Percentiles rank a stretch among this genome's conserved stretches.
These are phyloP conservation scores for Nipponia nippon DNA, from an alignment of 2,113 vertebrate genomes.

Conservation along the genomic window DNA sequence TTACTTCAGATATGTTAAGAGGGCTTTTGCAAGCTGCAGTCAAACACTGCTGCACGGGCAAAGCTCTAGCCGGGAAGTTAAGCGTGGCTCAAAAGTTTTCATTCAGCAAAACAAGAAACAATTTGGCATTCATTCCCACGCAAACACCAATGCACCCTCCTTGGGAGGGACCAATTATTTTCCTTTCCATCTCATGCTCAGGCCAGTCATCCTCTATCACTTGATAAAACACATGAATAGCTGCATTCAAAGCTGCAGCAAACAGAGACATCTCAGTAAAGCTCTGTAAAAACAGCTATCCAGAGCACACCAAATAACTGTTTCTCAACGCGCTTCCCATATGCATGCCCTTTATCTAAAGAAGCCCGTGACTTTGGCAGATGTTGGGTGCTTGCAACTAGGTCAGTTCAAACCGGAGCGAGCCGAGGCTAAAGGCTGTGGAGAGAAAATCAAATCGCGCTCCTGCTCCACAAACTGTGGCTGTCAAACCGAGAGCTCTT, in stretches of 20 bases:
- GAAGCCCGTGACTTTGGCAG: conserved; percentile 21
- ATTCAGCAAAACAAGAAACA: conserved; percentile 38
- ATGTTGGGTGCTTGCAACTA: conserved; percentile 53
- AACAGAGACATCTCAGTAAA: conserved; percentile 16
- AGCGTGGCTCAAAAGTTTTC: neutral
- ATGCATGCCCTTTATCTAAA: neutral
- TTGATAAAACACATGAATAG: conserved; percentile 27
- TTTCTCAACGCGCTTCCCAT: neutral
- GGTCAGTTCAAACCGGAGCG: conserved; percentile 35
- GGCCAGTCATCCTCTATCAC: conserved; percentile 12
- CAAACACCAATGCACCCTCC: neutral
- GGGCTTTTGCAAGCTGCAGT: neutral
- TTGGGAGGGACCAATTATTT: conserved; percentile 40
- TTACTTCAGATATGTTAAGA: neutral
- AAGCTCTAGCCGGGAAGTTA: neutral
- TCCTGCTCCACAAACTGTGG: neutral
- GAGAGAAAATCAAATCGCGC: conserved; percentile 9
- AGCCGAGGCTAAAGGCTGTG: conserved; percentile 11
- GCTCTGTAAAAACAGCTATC: conserved; percentile 8
- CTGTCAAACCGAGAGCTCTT: neutral
- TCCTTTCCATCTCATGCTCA: conserved; percentile 28
- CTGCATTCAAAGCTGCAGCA: conserved; percentile 21
- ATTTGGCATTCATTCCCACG: conserved; percentile 27
- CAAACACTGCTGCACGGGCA: neutral
- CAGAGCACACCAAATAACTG: neutral